Evolutionary conservation across 2,888 invertebrate genomes (phyloP), one percentile per base, ranked within the genome.

Genomic region (Adelognathus sp.): DNA sequence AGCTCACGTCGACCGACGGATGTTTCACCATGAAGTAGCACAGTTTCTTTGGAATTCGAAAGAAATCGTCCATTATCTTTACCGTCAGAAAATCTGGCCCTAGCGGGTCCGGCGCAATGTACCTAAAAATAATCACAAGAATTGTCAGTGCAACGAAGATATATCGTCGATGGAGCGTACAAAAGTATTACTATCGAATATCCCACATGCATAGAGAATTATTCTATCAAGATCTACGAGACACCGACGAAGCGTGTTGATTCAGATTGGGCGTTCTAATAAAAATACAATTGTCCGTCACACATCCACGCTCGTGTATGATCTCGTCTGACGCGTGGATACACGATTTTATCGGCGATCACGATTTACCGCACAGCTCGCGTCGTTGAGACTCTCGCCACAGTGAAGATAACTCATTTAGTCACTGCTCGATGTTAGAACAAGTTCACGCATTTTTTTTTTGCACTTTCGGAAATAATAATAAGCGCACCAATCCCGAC

Each of bases 31-130:
- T 56, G 36, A 29, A 63, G 36, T 46, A 27, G 44, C 72, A 70
- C 36, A 71, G 63, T n/a, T 73, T 56, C 67, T 74, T 63, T 54
- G 73, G 74, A 11, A 74, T 61, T n/a, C 69, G 78, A 64, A 71
- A 74, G 64, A 69, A 63, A 27, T 78, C 69, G 39, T 61, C 67
- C 63, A 69, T 39, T 70, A 74, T 64, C 61, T 46, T 78, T 44
- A 63, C 56, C 24, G 60, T 64, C 16, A 70, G 56, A 78, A 77
- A 77, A 64, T 56, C 67, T 18, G 58, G 29, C 27, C 46, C 64
- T 14, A 71, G 46, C 24, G 50, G 52, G 29, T 66, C 50, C 11
- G 24, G 52, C 21, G 36, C 50, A 66, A 27, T 52, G 66, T 14
- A 66, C 66, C 66, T 66, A 66, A 66, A 66, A 66, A 66, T 52